Evolutionary conservation across 2,888 invertebrate species (phyloP).

Genomic region (Iphiclides podalirius): DNA sequence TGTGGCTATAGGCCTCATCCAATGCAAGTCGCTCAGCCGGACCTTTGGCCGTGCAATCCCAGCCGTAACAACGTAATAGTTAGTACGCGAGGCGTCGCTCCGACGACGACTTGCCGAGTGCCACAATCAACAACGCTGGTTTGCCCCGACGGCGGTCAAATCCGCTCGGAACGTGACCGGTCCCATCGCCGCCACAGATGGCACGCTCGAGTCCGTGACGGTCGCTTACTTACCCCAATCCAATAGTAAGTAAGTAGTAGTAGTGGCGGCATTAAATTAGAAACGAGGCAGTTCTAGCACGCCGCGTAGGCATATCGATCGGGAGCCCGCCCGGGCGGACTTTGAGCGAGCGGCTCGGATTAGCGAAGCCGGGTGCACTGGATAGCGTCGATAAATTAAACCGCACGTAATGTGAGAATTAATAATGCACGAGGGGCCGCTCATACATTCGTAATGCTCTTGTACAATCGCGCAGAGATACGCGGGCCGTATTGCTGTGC

Average conservation of each 20-base stretch:
- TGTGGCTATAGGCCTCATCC: too few species aligned
- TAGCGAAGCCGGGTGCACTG: slow-evolving; percentile 10
- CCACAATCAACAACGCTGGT: too few species aligned
- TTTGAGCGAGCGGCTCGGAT: slow-evolving; percentile 8
- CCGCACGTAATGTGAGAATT: slow-evolving; percentile 13
- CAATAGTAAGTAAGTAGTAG: background rate
- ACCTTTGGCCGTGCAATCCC: too few species aligned
- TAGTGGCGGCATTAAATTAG: background rate
- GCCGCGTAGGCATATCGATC: slow-evolving; percentile 8
- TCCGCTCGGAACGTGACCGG: background rate
- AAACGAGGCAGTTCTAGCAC: background rate
- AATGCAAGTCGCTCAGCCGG: too few species aligned
- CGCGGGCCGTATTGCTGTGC: background rate
- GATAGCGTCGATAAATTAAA: slow-evolving; percentile 17
- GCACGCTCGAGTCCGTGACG: background rate
- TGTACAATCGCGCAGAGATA: background rate
- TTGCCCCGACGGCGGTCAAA: too few species aligned
- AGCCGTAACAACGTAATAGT: too few species aligned
- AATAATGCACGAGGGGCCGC: slow-evolving; percentile 8
- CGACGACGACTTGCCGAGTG: too few species aligned
- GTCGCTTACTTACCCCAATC: background rate
- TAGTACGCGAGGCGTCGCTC: too few species aligned
- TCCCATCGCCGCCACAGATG: background rate
- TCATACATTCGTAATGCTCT: background rate
- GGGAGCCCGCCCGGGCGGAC: slow-evolving; percentile 2